These are phyloP conservation scores for Mechanitis mazaeus DNA, from an alignment of 2,888 invertebrate species.

Conservation along the genomic window DNA sequence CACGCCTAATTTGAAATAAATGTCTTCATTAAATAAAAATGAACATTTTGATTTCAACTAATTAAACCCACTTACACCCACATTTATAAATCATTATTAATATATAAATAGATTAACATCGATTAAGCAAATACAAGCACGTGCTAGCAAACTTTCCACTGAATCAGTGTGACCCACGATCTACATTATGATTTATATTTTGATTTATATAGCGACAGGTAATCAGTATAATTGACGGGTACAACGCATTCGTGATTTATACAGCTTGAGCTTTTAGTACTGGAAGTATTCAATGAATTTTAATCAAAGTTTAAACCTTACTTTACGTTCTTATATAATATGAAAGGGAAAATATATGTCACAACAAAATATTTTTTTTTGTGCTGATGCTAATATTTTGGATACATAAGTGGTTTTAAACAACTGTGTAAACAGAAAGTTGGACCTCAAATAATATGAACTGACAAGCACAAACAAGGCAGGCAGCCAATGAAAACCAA, in stretches of 20 bases:
- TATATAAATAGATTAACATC: background rate
- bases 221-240: background rate
- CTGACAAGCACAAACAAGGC: constrained; percentile 27
- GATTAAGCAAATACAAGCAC: constrained; percentile 13
- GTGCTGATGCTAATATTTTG: background rate
- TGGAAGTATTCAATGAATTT: background rate
- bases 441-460: constrained; percentile 20
- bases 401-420: constrained; percentile 6
- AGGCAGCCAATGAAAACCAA: constrained; percentile 41
- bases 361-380: background rate
- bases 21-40: background rate
- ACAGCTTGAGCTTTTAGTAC: background rate
- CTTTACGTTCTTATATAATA: too few relatives aligned
- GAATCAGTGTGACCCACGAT: background rate
- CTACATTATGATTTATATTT: background rate
- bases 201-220: background rate
- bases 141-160: constrained; percentile 23
- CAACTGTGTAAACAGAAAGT: constrained; percentile 31
- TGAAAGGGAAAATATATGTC: background rate
- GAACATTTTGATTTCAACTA: background rate
- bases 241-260: background rate
- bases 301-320: background rate
- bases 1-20: background rate
- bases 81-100: too few relatives aligned
- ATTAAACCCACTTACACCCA: background rate